Conservation (phyloP, 2,888 invertebrate species). For the Agrenia bidenticulata region DNA sequence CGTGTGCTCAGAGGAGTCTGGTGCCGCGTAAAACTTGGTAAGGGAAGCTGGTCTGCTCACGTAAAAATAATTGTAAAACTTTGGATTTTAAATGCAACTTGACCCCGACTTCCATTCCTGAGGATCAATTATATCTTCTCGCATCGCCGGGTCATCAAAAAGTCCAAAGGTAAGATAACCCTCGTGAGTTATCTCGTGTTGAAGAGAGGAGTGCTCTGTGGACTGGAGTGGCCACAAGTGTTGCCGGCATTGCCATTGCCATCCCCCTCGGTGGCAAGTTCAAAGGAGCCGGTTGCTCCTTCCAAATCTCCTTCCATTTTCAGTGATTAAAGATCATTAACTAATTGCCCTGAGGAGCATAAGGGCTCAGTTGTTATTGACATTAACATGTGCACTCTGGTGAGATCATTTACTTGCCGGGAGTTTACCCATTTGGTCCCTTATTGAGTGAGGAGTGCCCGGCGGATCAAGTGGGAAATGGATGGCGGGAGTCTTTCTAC, state of each 20-base stretch:
- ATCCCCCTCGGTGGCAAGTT: slow-evolving; percentile 3
- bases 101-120: not conserved
- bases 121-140: not conserved
- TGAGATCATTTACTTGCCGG: slow-evolving; percentile 1
- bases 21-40: slow-evolving; percentile 18
- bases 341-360: not conserved
- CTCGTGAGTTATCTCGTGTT: not conserved
- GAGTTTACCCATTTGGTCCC: not conserved
- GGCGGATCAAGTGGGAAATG: not conserved
- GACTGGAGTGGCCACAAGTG: slow-evolving; percentile 8
- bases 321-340: no score
- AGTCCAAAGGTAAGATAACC: slow-evolving; percentile 2
- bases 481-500: no score
- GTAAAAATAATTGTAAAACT: not conserved
- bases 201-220: not conserved
- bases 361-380: not conserved
- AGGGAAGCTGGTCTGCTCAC: slow-evolving; percentile 3
- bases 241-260: slow-evolving; percentile 9
- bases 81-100: not conserved
- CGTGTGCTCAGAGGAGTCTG: slow-evolving; percentile 3
- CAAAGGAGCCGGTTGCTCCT: slow-evolving; percentile 3
- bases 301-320: no score
- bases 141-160: not conserved
- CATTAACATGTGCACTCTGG: slow-evolving; percentile 2
- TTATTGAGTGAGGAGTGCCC: no score